Percentiles rank a stretch among this genome's conserved stretches.
These are phyloP conservation scores for Prolemur simus DNA, from an alignment of 2,113 vertebrate species.

Conservation along the genomic window DNA sequence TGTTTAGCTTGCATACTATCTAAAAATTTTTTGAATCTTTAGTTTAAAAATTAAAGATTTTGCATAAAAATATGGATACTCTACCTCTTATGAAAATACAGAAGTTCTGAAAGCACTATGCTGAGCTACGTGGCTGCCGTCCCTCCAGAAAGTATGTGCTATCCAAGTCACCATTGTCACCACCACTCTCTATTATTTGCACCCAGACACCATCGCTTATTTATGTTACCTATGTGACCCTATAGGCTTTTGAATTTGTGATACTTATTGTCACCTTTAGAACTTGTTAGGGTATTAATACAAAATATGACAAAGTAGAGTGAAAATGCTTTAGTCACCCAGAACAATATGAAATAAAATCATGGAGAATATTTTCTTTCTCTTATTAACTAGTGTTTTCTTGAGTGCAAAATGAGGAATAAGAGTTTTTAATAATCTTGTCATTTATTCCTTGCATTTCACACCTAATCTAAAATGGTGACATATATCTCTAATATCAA, in stretches of 20 bases:
- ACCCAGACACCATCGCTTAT: not conserved
- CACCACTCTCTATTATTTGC: not conserved
- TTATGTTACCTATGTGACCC: no score
- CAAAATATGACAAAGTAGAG: not conserved
- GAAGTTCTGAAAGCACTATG: not conserved
- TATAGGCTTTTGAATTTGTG: not conserved
- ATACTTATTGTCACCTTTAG: not conserved
- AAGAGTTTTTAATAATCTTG: not conserved
- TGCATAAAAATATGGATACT: not conserved
- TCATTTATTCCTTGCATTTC: not conserved
- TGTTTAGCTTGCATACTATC: not conserved
- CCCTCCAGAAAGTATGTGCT: not conserved
- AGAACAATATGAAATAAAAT: not conserved
- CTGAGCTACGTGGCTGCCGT: not conserved
- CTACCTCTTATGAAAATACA: not conserved
- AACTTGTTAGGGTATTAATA: not conserved
- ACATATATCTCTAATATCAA: not conserved
- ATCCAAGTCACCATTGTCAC: not conserved
- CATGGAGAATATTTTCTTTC: accelerated
- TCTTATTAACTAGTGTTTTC: not conserved
- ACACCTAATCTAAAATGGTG: not conserved
- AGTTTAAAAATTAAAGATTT: not conserved
- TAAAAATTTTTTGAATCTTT: not conserved
- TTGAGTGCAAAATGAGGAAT: not conserved
- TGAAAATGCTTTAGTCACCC: not conserved